These are phyloP conservation scores for Drosophila lacteicornis DNA, from an alignment of 1,140 invertebrate genomes.

Conservation along the genomic window DNA sequence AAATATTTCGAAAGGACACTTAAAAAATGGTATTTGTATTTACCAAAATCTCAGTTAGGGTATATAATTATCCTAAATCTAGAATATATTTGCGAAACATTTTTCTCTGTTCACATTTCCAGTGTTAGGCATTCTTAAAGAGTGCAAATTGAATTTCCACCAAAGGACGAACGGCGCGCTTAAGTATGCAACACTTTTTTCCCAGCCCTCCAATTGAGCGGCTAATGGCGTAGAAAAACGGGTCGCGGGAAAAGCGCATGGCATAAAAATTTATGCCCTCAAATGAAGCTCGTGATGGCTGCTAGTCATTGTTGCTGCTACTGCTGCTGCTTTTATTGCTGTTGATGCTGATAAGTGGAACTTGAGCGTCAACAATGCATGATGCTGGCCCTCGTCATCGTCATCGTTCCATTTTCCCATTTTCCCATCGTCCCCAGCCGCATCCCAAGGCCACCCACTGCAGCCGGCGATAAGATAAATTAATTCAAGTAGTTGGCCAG, in stretches of 20 bases:
- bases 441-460: slow-evolving; percentile 37
- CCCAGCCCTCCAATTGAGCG: slow-evolving; percentile 47
- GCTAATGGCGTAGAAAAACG: slow-evolving; percentile 68
- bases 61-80: not conserved
- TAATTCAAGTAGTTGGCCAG: slow-evolving; percentile 66
- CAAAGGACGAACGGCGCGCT: slow-evolving; percentile 32
- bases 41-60: not conserved
- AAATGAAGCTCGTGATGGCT: slow-evolving; percentile 64
- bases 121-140: slow-evolving; percentile 47
- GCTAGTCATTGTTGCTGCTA: slow-evolving; percentile 35
- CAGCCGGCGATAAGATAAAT: slow-evolving; percentile 75
- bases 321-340: slow-evolving; percentile 50
- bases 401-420: slow-evolving; percentile 8
- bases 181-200: slow-evolving; percentile 71
- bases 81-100: not conserved
- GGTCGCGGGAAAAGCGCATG: slow-evolving; percentile 70
- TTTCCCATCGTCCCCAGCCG: not conserved
- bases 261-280: slow-evolving; percentile 69
- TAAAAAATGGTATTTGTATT: not conserved
- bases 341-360: slow-evolving; percentile 75
- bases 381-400: slow-evolving; percentile 28
- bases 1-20: too few relatives aligned
- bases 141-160: slow-evolving; percentile 62
- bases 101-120: not conserved
- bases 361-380: slow-evolving; percentile 76